Conservation (phyloP, 92 coral and sea anemone genomes). For the Zoanthus gigantus region DNA sequence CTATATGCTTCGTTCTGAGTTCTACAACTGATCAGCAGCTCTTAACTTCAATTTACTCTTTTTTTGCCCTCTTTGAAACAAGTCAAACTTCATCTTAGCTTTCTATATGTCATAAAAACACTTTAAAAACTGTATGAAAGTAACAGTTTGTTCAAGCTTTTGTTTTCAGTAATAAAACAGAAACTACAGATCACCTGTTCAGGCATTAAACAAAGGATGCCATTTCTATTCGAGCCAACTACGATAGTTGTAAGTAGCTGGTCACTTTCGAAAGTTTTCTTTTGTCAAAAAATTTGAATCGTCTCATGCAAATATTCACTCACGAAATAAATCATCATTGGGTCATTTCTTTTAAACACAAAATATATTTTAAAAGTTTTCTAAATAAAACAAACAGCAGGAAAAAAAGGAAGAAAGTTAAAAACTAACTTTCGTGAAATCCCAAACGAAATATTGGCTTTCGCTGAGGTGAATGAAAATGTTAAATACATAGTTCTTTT, state of each 20-base stretch:
- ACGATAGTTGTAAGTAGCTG: neutral
- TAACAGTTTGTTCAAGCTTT: conserved; percentile 1
- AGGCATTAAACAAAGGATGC: neutral
- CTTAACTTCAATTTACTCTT: neutral
- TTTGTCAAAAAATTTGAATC: conserved; percentile 6
- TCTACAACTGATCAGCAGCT: too few relatives aligned
- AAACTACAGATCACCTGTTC: neutral
- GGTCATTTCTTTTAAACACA: neutral
- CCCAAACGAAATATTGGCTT: neutral
- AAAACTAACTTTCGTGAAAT: neutral
- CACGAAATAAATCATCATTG: neutral
- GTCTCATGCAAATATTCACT: neutral
- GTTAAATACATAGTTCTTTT: neutral
- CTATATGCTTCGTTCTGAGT: neutral
- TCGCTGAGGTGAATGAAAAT: neutral
- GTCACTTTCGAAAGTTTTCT: conserved; percentile 34
- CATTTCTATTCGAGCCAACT: neutral
- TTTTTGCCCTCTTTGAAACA: neutral
- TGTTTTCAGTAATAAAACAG: conserved; percentile 7
- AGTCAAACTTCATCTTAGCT: neutral
- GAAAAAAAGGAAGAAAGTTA: neutral
- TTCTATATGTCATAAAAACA: neutral
- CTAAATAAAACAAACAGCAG: neutral
- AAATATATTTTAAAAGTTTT: neutral
- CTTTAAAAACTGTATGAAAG: conserved; percentile 14